These are phyloP conservation scores for Paracentrotus lividus DNA, from an alignment of 53 echinoderm and acorn worm genomes.

Conservation along the genomic window DNA sequence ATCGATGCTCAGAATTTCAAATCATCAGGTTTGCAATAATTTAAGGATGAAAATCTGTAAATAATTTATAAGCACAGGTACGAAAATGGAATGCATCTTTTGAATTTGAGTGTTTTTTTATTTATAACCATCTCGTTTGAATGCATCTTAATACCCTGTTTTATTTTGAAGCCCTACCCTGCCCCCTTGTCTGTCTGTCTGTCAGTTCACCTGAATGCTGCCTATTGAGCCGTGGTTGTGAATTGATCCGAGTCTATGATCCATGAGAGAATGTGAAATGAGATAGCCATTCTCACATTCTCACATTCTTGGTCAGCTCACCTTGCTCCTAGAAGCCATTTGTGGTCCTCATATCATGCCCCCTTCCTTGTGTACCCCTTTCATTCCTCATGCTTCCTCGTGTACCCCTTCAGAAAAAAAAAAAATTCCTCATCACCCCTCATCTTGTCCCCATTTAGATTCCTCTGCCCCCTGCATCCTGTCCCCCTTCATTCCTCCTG, in stretches of 20 bases:
- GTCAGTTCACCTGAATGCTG: not conserved
- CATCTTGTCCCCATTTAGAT: not conserved
- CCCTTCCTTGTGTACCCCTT: not conserved
- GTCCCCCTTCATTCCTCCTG: too few relatives aligned
- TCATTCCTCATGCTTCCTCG: not conserved
- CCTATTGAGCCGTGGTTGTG: not conserved
- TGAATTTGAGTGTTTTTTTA: too few relatives aligned
- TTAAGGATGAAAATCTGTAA: too few relatives aligned
- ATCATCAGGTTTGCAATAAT: too few relatives aligned
- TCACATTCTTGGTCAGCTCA: not conserved
- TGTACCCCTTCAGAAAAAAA: too few relatives aligned
- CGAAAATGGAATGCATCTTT: too few relatives aligned
- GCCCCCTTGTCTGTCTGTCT: not conserved
- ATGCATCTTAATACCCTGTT: not conserved
- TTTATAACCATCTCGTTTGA: not conserved
- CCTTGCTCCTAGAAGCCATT: not conserved
- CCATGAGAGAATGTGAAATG: slow-evolving; percentile 28
- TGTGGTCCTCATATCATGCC: not conserved
- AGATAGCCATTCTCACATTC: slow-evolving; percentile 4
- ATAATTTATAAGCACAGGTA: too few relatives aligned
- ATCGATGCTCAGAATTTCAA: too few relatives aligned
- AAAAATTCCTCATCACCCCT: too few relatives aligned
- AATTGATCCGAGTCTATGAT: slow-evolving; percentile 35
- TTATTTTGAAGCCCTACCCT: not conserved
- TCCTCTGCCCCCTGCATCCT: too few relatives aligned